These are phyloP conservation scores for Automeris io DNA, from an alignment of 2,888 invertebrate genomes.

Conservation along the genomic window DNA sequence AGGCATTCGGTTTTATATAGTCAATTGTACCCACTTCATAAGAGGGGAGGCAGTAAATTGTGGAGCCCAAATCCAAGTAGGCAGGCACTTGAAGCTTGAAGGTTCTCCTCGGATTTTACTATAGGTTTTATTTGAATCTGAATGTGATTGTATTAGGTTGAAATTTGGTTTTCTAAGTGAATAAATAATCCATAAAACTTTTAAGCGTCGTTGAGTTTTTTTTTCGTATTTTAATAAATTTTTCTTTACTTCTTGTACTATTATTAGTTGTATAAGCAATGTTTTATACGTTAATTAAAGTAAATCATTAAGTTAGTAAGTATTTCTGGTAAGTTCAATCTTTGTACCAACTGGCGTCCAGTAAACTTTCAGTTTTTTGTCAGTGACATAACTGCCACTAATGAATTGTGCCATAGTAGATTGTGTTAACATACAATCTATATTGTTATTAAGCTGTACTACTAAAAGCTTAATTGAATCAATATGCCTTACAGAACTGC, in stretches of 20 bases:
- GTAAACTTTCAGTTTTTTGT: no score
- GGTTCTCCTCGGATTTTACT: constrained; percentile 15
- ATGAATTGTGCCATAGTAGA: no score
- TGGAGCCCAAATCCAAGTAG: constrained; percentile 19
- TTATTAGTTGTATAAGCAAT: no score
- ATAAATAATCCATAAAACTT: constrained; percentile 18
- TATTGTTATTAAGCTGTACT: no score
- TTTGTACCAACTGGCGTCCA: no score
- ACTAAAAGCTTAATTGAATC: no score
- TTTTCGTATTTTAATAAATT: not conserved
- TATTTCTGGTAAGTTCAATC: no score
- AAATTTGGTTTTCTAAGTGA: constrained; percentile 16
- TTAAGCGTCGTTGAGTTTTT: not conserved
- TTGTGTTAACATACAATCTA: no score
- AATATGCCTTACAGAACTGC: no score
- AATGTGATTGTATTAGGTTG: constrained; percentile 13
- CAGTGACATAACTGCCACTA: no score
- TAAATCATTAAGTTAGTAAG: no score
- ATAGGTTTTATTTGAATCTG: constrained; percentile 18
- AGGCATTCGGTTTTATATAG: constrained; percentile 27
- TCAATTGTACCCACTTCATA: constrained; percentile 21
- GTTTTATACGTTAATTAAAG: no score
- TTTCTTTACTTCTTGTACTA: not conserved
- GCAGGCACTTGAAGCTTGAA: constrained; percentile 16
- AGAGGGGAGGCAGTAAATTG: constrained; percentile 23